A percentile compares a stretch with the other conserved stretches of the same genome.
Conservation (phyloP, 2,113 vertebrate genomes). For the Buteo buteo region DNA sequence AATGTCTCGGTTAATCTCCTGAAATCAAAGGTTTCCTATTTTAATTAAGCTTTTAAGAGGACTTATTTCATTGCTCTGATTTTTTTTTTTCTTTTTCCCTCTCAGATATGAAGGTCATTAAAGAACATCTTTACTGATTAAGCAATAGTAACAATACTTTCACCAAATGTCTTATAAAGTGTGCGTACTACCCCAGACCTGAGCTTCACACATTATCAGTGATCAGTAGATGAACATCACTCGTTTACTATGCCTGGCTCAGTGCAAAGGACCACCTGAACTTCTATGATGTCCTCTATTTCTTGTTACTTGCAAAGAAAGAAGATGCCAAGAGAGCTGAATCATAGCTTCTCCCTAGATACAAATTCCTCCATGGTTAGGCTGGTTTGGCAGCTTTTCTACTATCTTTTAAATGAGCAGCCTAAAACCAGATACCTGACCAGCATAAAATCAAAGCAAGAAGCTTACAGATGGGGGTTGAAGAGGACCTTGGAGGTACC, state of each 20-base stretch:
- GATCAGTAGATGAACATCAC: background rate
- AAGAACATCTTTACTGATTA: background rate
- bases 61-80: background rate
- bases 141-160: background rate
- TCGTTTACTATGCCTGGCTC: background rate
- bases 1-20: slow-evolving; percentile 49
- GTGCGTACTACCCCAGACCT: background rate
- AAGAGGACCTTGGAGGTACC: background rate
- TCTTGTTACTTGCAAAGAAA: background rate
- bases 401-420: background rate
- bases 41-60: slow-evolving; percentile 56
- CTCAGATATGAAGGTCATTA: slow-evolving; percentile 25
- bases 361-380: background rate
- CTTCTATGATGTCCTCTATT: background rate
- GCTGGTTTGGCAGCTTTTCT: background rate
- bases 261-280: background rate
- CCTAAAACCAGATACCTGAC: background rate
- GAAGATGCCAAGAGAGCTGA: background rate
- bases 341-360: background rate
- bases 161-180: background rate
- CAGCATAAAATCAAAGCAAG: background rate
- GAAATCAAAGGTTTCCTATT: slow-evolving; percentile 60
- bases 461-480: background rate
- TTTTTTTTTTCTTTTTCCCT: background rate
- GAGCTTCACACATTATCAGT: background rate